These are phyloP conservation scores for Osmerus mordax DNA, from an alignment of 2,113 vertebrate genomes.

Conservation along the genomic window DNA sequence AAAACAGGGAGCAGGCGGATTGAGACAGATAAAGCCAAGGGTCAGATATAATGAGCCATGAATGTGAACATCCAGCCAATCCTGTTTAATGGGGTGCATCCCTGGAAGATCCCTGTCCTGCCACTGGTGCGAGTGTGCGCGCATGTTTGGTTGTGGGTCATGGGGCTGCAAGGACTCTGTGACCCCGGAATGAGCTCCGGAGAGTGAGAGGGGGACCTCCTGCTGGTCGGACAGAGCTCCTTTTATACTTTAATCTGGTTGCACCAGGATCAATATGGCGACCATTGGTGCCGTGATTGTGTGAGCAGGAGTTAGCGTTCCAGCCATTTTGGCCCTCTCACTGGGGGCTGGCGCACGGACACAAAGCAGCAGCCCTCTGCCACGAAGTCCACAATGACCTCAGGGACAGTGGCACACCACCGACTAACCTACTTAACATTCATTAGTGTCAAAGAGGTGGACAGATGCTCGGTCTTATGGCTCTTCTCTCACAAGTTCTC, in stretches of 20 bases:
- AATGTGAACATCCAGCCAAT: constrained; percentile 86
- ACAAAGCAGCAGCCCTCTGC: constrained; percentile 68
- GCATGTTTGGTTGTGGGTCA: constrained; percentile 78
- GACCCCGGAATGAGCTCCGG: constrained; percentile 86
- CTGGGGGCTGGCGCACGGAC: constrained; percentile 70
- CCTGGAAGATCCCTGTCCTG: constrained; percentile 70
- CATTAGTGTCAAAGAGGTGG: constrained; percentile 71
- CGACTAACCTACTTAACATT: constrained; percentile 71
- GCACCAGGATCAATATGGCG: constrained; percentile 91
- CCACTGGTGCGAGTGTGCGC: constrained; percentile 52
- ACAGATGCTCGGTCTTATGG: constrained; percentile 65
- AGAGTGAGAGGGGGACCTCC: constrained; percentile 76
- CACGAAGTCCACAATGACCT: constrained; percentile 77
- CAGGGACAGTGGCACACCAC: constrained; percentile 64
- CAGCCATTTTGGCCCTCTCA: constrained; percentile 62
- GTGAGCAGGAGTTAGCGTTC: constrained; percentile 81
- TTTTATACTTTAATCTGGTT: constrained; percentile 93
- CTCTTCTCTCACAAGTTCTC: constrained; percentile 59
- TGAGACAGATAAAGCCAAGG: constrained; percentile 66
- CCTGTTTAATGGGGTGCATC: constrained; percentile 92
- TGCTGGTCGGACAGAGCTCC: constrained; percentile 76
- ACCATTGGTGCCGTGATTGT: constrained; percentile 78
- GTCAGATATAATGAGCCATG: constrained; percentile 79
- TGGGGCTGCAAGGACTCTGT: constrained; percentile 84
- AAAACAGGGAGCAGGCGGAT: constrained; percentile 64